Evolutionary conservation across 2,797 vertebrate genomes (phyloP).

Genomic region (Babyrousa celebensis): DNA sequence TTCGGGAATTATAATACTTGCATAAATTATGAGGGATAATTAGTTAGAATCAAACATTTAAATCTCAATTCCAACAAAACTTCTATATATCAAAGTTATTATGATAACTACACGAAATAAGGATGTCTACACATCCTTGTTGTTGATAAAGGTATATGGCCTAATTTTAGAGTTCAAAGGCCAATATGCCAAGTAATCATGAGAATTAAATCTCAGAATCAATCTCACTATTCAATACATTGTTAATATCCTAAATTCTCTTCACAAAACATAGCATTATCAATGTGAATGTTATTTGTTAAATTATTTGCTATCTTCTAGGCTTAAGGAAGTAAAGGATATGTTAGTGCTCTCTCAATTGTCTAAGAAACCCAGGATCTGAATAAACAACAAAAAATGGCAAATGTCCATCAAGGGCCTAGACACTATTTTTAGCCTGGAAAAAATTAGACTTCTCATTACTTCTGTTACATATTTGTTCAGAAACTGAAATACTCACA

Average conservation of each 20-base stretch:
- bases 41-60: constrained; percentile 27
- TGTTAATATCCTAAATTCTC: neutral
- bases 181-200: neutral
- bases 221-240: neutral
- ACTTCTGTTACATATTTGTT: neutral
- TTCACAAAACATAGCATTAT: neutral
- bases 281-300: neutral
- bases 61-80: constrained; percentile 30
- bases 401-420: neutral
- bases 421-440: neutral
- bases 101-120: neutral
- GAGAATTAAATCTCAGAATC: neutral
- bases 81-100: neutral
- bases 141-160: constrained; percentile 9
- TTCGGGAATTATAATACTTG: constrained; percentile 15
- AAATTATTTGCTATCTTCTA: neutral
- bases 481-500: neutral
- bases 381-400: neutral
- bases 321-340: neutral
- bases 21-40: neutral
- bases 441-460: neutral
- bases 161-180: neutral
- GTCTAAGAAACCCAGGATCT: neutral
- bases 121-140: neutral
- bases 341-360: neutral